Evolutionary conservation across 2,888 invertebrate genomes (phyloP), one percentile per base, ranked within the genome.

Genomic region (Cheilosia pagana): DNA sequence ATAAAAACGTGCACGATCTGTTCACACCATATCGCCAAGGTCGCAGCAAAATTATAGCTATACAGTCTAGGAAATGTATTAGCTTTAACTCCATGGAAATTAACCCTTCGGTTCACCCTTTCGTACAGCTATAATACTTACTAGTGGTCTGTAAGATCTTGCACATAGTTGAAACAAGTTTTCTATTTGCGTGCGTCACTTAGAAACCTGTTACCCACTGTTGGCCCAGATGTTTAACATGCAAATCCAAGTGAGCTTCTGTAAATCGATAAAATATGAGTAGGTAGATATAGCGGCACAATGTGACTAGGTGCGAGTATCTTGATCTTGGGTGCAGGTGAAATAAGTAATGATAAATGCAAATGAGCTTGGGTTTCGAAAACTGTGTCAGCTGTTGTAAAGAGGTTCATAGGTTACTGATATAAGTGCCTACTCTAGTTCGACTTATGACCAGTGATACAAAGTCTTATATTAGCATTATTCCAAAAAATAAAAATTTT

Each of bases 201-300:
- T 21, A 50, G 48, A 50, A 63, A 63, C 63, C 35, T 48, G 45
- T 48, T 62, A 45, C 16, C 28, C 14, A 43, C 19, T 48, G 19
- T 2, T 31, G 6, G n/a, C 5, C 43, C n/a, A 16, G 35, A 48
- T 48, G 45, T 7, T 62, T 45, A 31, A 31, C 14, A 16, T 25
- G 60, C 25, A 41, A 25, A 25, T 19, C 16, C 3, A 35, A 7
- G 14, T 8, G 35, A 12, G 39, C 57, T 23, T 59, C 31, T 59
- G 39, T 35, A 35, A 35, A 6, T 39, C 21, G 1, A 35, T 35
- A 12, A 35, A 28, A 28, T 28, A 28, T 28, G 8, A 35, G 35
- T 35, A 12, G 12, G 35, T 12, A 1, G n/a, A n/a, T 35, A 35
- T 35, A 35, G 12, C 35, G 35, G 35, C 3, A 3, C 12, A 12